phyloP scores from a whole-genome alignment of 2,113 vertebrate species.

The Caranx melampygus region DNA sequence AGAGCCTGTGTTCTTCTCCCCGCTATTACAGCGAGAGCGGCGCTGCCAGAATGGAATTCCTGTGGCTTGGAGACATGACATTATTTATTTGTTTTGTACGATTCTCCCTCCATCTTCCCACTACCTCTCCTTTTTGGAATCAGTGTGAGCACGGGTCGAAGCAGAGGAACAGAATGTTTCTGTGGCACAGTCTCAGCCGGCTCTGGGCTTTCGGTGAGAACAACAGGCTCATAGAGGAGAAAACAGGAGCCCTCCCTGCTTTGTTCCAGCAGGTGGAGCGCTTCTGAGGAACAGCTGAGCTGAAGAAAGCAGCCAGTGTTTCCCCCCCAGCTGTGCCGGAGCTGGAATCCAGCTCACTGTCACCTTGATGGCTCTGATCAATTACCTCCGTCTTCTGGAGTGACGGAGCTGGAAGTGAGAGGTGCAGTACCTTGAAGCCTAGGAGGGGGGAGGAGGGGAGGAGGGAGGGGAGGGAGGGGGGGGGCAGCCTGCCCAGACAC shows the following conservation, averaged over 20 bases:
- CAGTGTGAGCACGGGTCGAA: slow-evolving; percentile 79
- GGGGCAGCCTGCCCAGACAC: slow-evolving; percentile 53
- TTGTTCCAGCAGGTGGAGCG: slow-evolving; percentile 81
- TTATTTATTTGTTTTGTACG: slow-evolving; percentile 92
- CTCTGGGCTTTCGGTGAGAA: slow-evolving; percentile 55
- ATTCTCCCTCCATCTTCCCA: slow-evolving; percentile 82
- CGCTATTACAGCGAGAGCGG: slow-evolving; percentile 83
- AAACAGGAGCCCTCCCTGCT: slow-evolving; percentile 41
- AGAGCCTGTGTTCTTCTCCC: slow-evolving; percentile 87
- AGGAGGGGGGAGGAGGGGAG: background rate
- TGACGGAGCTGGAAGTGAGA: slow-evolving; percentile 64
- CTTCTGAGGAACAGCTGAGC: slow-evolving; percentile 57
- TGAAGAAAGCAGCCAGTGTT: slow-evolving; percentile 49
- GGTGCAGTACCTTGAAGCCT: slow-evolving; percentile 50
- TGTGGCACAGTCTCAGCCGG: slow-evolving; percentile 74
- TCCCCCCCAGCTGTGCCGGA: slow-evolving; percentile 51
- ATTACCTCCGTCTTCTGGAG: slow-evolving; percentile 43
- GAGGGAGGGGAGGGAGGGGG: background rate
- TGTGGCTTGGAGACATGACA: slow-evolving; percentile 90
- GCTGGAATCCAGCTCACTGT: slow-evolving; percentile 49
- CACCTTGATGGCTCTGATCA: slow-evolving; percentile 63
- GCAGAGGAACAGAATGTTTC: slow-evolving; percentile 93
- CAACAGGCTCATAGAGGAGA: slow-evolving; percentile 71
- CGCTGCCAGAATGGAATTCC: slow-evolving; percentile 91
- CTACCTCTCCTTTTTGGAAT: slow-evolving; percentile 84